These are phyloP conservation scores for Lordiphosa andalusiaca DNA, from an alignment of 2,888 invertebrate genomes.

Conservation along the genomic window DNA sequence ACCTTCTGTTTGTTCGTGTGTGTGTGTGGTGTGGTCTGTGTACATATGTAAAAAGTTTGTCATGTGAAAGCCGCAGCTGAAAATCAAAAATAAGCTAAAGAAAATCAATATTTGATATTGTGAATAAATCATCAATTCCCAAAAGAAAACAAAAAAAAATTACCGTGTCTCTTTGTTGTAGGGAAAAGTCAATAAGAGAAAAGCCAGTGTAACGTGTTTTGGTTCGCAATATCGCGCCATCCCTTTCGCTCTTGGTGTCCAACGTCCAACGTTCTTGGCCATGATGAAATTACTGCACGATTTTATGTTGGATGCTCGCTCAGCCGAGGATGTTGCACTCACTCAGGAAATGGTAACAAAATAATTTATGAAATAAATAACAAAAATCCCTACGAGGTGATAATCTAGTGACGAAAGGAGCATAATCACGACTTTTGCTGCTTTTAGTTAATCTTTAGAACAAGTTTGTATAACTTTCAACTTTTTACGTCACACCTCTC, in stretches of 20 bases:
- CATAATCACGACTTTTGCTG: too few species aligned
- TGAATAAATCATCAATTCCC: slow-evolving; percentile 53
- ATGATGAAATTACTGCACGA: slow-evolving; percentile 80
- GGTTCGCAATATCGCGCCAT: not conserved
- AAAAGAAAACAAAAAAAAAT: slow-evolving; percentile 1
- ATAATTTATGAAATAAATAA: slow-evolving; percentile 7
- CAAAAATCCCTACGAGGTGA: not conserved
- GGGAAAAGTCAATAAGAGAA: slow-evolving; percentile 17
- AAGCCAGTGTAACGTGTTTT: slow-evolving; percentile 52
- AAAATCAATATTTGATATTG: slow-evolving; percentile 55
- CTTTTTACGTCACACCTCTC: too few species aligned
- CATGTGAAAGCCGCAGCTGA: slow-evolving; percentile 41
- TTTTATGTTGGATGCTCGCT: slow-evolving; percentile 80
- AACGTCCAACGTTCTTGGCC: slow-evolving; percentile 39
- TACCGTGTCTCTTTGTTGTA: not conserved
- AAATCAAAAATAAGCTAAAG: slow-evolving; percentile 35
- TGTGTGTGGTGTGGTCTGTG: slow-evolving; percentile 27
- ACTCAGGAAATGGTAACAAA: slow-evolving; percentile 80
- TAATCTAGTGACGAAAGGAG: too few species aligned
- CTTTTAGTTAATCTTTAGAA: slow-evolving; percentile 3
- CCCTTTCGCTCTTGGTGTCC: not conserved
- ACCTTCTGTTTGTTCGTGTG: slow-evolving; percentile 11
- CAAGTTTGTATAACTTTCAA: too few species aligned
- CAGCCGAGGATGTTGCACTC: slow-evolving; percentile 78
- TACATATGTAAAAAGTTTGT: slow-evolving; percentile 21